Percentiles rank a stretch among this genome's conserved stretches.
phyloP scores from a whole-genome alignment of 2,797 vertebrate genomes.

The Pangasius djambal region DNA sequence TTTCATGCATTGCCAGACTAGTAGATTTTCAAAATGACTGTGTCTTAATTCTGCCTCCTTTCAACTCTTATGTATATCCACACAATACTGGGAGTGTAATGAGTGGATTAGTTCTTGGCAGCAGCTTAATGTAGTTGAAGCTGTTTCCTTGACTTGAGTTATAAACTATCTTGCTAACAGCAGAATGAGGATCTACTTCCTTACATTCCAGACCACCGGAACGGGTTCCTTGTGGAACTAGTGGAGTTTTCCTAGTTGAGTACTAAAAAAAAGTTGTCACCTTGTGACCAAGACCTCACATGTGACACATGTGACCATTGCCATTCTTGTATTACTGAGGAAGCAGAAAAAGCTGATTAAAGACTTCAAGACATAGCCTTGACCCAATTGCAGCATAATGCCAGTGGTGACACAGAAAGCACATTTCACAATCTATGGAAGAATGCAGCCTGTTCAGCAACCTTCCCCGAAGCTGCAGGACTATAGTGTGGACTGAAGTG shows the following conservation, averaged over 20 bases:
- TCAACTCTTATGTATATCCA: not conserved
- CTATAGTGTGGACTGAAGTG: not conserved
- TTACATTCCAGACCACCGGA: not conserved
- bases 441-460: not conserved
- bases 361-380: not conserved
- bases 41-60: not conserved
- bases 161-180: not conserved
- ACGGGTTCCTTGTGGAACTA: not conserved
- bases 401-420: not conserved
- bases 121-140: not conserved
- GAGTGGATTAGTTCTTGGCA: not conserved
- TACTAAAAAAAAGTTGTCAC: not conserved
- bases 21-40: not conserved
- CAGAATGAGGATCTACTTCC: not conserved
- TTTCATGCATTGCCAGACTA: not conserved
- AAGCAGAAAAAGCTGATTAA: not conserved
- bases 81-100: not conserved
- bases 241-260: not conserved
- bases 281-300: not conserved
- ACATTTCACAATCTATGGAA: not conserved
- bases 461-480: not conserved
- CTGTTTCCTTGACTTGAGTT: not conserved
- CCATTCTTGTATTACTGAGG: not conserved
- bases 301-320: not conserved
- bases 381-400: not conserved